These are phyloP conservation scores for Syngnathus floridae DNA, from an alignment of 2,113 vertebrate species.

Conservation along the genomic window DNA sequence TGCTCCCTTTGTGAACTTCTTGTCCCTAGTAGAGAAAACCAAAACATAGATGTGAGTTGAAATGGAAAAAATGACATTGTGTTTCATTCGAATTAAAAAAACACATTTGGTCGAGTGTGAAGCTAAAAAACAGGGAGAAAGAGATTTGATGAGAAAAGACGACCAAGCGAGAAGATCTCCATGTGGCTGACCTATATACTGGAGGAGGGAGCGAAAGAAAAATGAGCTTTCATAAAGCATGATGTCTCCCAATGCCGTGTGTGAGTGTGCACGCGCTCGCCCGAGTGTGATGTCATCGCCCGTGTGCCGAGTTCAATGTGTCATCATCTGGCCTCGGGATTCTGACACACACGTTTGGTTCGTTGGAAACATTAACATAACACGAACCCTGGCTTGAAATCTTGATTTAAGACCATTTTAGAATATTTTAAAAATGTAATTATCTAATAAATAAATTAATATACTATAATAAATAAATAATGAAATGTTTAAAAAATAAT, in stretches of 20 bases:
- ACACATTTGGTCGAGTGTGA: not conserved
- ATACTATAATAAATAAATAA: too few relatives aligned
- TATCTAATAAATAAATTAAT: too few relatives aligned
- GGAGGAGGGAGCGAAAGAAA: slow-evolving; percentile 23
- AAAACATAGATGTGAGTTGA: not conserved
- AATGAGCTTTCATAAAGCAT: slow-evolving; percentile 42
- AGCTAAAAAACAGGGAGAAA: not conserved
- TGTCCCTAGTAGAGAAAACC: not conserved
- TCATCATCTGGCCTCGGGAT: slow-evolving; percentile 22
- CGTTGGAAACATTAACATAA: not conserved
- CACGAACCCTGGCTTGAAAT: not conserved
- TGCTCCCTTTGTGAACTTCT: not conserved
- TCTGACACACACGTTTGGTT: not conserved
- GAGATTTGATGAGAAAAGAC: not conserved
- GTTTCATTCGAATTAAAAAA: not conserved
- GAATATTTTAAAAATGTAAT: too few relatives aligned
- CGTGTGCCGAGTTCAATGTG: slow-evolving; percentile 33
- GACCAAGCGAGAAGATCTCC: slow-evolving; percentile 10
- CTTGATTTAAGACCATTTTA: not conserved
- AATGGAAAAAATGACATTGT: not conserved
- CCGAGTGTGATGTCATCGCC: slow-evolving; percentile 14
- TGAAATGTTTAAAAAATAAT: too few relatives aligned
- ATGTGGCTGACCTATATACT: slow-evolving; percentile 51
- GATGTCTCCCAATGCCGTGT: slow-evolving; percentile 26
- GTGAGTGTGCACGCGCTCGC: slow-evolving; percentile 8